Evolutionary conservation across 2,888 invertebrate species (phyloP).

Genomic region (Calameuta pallipes): DNA sequence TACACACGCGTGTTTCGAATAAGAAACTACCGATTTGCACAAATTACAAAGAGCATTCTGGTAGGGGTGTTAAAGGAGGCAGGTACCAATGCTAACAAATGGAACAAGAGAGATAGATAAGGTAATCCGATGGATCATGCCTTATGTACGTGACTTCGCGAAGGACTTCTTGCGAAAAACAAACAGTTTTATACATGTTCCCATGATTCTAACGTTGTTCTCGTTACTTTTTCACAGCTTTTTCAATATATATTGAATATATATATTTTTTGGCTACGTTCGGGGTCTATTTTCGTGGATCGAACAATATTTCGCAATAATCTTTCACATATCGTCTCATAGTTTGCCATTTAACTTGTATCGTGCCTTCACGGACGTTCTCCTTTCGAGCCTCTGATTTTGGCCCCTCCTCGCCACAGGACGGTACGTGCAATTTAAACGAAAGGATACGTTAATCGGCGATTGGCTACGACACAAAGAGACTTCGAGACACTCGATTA

Average conservation of each 20-base stretch:
- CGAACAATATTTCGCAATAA: background rate
- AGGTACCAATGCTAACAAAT: background rate
- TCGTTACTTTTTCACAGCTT: background rate
- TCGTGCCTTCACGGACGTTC: background rate
- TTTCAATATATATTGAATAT: background rate
- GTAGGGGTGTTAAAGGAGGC: background rate
- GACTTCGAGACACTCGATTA: background rate
- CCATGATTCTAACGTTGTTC: background rate
- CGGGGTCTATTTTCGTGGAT: background rate
- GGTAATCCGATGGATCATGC: slow-evolving; percentile 8
- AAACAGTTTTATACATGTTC: background rate
- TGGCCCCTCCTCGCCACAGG: background rate
- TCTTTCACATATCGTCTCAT: background rate
- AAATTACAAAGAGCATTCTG: slow-evolving; percentile 35
- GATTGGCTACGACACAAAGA: background rate
- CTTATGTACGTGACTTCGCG: slow-evolving; percentile 19
- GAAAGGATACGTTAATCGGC: background rate
- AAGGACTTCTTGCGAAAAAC: slow-evolving; percentile 23
- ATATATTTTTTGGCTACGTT: background rate
- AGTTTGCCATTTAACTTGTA: background rate
- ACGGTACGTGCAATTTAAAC: background rate
- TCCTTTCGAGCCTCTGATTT: background rate
- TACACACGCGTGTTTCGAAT: slow-evolving; percentile 48
- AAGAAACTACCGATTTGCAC: slow-evolving; percentile 49
- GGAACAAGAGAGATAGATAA: background rate